Conservation (phyloP, 2,888 invertebrate species). For the Eutolmus rufibarbis region DNA sequence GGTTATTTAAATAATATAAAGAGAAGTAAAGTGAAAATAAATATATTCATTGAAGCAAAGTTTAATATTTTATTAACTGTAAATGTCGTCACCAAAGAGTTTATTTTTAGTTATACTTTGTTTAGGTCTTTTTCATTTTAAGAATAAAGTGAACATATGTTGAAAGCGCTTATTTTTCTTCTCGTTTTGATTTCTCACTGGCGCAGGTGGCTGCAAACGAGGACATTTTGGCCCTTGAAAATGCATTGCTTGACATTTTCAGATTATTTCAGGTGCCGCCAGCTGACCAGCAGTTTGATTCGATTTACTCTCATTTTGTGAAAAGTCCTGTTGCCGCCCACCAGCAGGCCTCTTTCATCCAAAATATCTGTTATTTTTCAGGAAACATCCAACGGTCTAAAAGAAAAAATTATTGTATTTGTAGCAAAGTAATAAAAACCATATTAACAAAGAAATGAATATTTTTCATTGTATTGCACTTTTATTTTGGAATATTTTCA, state of each 20-base stretch:
- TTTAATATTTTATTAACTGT: slow-evolving; percentile 40
- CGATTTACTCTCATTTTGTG: background rate
- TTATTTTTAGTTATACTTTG: slow-evolving; percentile 36
- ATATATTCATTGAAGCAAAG: slow-evolving; percentile 34
- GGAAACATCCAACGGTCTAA: too few species aligned
- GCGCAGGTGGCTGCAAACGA: background rate
- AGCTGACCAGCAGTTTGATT: background rate
- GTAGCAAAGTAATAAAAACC: too few species aligned
- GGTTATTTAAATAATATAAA: slow-evolving; percentile 34
- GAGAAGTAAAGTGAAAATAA: slow-evolving; percentile 32
- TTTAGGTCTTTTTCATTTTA: slow-evolving; percentile 39
- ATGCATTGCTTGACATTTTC: background rate
- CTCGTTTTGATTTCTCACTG: background rate
- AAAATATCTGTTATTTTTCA: too few species aligned
- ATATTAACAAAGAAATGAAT: too few species aligned
- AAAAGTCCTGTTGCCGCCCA: too few species aligned
- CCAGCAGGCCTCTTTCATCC: too few species aligned
- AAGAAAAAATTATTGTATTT: too few species aligned
- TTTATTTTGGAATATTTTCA: too few species aligned
- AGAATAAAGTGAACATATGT: slow-evolving; percentile 40
- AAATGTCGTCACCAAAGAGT: slow-evolving; percentile 40
- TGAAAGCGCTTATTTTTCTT: slow-evolving; percentile 27
- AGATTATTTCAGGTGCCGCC: background rate
- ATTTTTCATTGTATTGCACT: too few species aligned
- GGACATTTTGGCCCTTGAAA: background rate